A percentile compares a stretch with the other conserved stretches of the same genome.
These are phyloP conservation scores for Notiomystis cincta DNA, from an alignment of 2,113 vertebrate genomes.

Conservation along the genomic window DNA sequence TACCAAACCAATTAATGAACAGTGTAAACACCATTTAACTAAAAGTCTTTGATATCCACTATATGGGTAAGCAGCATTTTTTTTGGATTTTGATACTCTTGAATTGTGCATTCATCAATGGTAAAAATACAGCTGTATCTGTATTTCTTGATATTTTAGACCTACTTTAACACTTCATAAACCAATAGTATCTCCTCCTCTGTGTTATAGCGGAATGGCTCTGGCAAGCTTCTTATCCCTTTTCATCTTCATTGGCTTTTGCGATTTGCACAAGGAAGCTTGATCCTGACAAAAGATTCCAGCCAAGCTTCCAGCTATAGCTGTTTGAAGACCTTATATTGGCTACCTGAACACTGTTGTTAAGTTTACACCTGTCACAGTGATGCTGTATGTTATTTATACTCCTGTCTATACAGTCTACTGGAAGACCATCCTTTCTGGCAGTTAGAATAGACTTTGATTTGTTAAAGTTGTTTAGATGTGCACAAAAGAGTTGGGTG, in stretches of 20 bases:
- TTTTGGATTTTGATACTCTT: not conserved
- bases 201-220: not conserved
- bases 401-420: not conserved
- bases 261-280: not conserved
- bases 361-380: not conserved
- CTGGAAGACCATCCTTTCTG: conserved; percentile 12
- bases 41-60: not conserved
- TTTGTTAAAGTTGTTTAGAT: conserved; percentile 28
- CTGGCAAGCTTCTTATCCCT: not conserved
- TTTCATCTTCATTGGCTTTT: not conserved
- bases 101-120: not conserved
- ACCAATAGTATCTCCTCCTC: not conserved
- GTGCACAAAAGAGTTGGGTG: not conserved
- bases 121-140: not conserved
- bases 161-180: not conserved
- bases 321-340: not conserved
- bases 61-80: not conserved
- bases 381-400: conserved; percentile 17
- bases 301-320: not conserved
- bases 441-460: conserved; percentile 26
- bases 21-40: conserved; percentile 1
- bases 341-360: not conserved
- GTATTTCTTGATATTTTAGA: not conserved
- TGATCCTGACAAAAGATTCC: not conserved
- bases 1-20: conserved; percentile 10